Evolutionary conservation across 2,888 invertebrate genomes (phyloP).

Genomic region (Frankliniella fusca): DNA sequence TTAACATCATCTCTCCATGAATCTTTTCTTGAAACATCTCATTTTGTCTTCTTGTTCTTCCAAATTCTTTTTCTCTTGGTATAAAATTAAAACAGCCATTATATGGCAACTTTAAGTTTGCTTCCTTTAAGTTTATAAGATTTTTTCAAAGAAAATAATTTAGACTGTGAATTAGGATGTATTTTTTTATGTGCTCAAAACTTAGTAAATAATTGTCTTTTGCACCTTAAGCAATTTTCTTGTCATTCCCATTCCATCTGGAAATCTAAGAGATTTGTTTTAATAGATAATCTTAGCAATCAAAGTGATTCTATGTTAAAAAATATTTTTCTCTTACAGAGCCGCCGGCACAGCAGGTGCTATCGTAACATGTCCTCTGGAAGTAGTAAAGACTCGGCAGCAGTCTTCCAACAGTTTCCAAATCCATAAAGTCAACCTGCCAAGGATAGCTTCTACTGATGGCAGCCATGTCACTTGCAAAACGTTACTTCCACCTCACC

Average conservation of each 20-base stretch:
- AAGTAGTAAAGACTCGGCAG: conserved; percentile 94
- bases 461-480: conserved; percentile 53
- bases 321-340: conserved; percentile 53
- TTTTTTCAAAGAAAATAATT: not conserved
- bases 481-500: conserved; percentile 56
- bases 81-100: not conserved
- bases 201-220: not conserved
- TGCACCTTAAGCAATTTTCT: not conserved
- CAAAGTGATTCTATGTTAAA: not conserved
- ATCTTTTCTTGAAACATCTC: not conserved
- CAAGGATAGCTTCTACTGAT: conserved; percentile 47
- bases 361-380: conserved; percentile 93
- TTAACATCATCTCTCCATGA: not conserved
- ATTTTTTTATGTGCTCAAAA: not conserved
- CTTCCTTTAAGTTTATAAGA: not conserved
- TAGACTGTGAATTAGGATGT: not conserved
- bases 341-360: conserved; percentile 96
- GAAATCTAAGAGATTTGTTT: not conserved
- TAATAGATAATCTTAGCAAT: not conserved
- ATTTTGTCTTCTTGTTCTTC: not conserved
- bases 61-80: not conserved
- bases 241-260: not conserved
- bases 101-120: not conserved
- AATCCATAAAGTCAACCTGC: conserved; percentile 46
- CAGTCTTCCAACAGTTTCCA: conserved; percentile 77